These are phyloP conservation scores for Plumapathes pennacea DNA, from an alignment of 92 coral and sea anemone genomes.

Conservation along the genomic window DNA sequence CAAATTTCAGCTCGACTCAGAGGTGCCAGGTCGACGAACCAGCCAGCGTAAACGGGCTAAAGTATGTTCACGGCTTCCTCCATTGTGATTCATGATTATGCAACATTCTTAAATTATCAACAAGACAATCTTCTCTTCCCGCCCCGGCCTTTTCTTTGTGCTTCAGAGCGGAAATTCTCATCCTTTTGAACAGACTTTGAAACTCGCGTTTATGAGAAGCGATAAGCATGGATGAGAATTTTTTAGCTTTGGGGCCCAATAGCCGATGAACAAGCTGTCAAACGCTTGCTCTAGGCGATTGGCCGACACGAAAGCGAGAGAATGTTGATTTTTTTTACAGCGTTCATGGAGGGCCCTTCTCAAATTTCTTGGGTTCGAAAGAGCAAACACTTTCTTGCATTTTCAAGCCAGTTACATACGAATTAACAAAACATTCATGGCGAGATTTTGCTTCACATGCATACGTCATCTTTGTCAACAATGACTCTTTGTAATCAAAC, in stretches of 20 bases:
- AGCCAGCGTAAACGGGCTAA: conserved; percentile 98
- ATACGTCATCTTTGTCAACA: conserved; percentile 51
- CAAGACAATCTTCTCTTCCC: conserved; percentile 40
- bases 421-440: conserved; percentile 18
- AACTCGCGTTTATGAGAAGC: too few relatives aligned
- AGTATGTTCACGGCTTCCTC: too few relatives aligned
- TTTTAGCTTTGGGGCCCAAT: too few relatives aligned
- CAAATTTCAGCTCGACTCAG: conserved; percentile 67
- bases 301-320: too few relatives aligned
- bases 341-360: too few relatives aligned
- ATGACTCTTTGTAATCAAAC: conserved; percentile 45
- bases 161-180: conserved; percentile 22
- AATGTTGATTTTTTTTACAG: too few relatives aligned
- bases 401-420: too few relatives aligned
- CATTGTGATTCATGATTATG: conserved; percentile 79
- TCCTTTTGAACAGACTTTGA: too few relatives aligned
- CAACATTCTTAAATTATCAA: conserved; percentile 69
- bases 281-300: too few relatives aligned
- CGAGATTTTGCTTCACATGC: conserved; percentile 22
- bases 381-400: too few relatives aligned
- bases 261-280: too few relatives aligned
- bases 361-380: conserved; percentile 10
- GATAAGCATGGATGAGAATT: too few relatives aligned
- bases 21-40: conserved; percentile 73
- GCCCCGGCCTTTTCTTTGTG: conserved; percentile 31